A percentile compares a stretch with the other conserved stretches of the same genome.
Conservation (phyloP, 2,797 vertebrate genomes). For the Crenichthys baileyi region DNA sequence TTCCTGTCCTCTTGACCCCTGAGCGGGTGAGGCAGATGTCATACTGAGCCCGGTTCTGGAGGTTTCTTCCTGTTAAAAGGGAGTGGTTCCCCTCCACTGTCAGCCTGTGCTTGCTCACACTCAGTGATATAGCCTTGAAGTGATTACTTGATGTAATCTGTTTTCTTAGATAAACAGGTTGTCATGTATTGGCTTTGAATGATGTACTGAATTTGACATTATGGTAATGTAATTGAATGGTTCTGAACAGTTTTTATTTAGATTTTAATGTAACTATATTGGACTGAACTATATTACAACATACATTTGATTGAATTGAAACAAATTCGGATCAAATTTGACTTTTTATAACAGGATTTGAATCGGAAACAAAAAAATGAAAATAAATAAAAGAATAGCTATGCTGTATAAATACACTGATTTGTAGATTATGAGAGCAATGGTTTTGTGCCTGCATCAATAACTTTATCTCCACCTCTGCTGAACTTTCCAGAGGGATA, state of each 20-base stretch:
- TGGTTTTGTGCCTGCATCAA: not conserved
- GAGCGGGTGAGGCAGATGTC: not conserved
- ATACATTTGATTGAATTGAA: no score
- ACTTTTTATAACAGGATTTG: not conserved
- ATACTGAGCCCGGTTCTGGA: not conserved
- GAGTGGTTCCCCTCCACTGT: not conserved
- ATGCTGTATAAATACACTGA: not conserved
- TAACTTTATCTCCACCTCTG: not conserved
- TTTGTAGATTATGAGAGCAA: not conserved
- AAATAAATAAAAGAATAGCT: not conserved
- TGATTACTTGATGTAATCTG: not conserved
- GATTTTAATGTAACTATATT: no score
- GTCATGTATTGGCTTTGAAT: not conserved
- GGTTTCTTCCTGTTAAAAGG: not conserved
- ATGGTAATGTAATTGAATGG: no score
- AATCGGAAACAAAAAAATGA: not conserved
- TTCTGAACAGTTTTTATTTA: no score
- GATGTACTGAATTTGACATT: not conserved
- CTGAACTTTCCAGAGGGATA: not conserved
- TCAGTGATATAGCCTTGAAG: not conserved
- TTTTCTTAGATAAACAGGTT: not conserved
- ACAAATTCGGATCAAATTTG: not conserved
- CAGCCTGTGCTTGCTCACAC: not conserved
- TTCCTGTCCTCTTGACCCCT: not conserved
- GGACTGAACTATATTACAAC: no score